Base-by-base conservation (phyloP, 2,888 invertebrate genomes). In the Himalopsyche japonica region DNA sequence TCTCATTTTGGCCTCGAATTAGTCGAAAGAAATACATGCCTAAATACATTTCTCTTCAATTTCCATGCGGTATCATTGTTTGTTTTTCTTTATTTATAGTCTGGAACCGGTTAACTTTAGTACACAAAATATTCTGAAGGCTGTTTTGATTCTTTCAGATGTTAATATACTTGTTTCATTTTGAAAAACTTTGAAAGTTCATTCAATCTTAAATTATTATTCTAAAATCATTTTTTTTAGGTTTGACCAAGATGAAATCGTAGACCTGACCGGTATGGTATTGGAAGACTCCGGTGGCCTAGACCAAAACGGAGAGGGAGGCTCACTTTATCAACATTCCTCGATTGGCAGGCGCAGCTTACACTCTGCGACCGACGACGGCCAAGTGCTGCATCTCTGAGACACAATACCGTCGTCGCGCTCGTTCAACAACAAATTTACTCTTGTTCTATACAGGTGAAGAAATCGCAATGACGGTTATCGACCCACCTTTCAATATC, bases 241-340 rank as follows among this genome's bases (percentile, higher is more conserved):
- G 84, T 87, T 92, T 89, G 98, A 98, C 89, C 96, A 97, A 88
- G 98, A 98, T 89, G 98, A 98, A 91, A 96, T 98, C 82, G 95
- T 97, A 34, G 98, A 98, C 91, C 93, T 98, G 81, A 98, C 97
- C 6, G 95, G 95, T 0, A 93, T 94, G 3, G 94, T 95, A 1
- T 89, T 94, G 12, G 93, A 94, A 76, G 94, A 94, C 70, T 90
- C 89, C 34, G 89, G 91, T 30, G 0, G 90, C 90, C 20, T 87
- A 89, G 3, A 86, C 89, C 1, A 76, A 47, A 18, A 86, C 20
- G 80, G 83, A 89, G 48, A 89, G 90, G 0, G 12, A 43, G 43
- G 90, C 90, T 34, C 87, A 89, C 10, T 87, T 89, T 0, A 83
- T 88, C 80, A 76, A 34, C 85, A 85, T 70, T 85, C 87, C 30